Conservation (phyloP, 1,140 invertebrate genomes). For the Nomia melanderi region DNA sequence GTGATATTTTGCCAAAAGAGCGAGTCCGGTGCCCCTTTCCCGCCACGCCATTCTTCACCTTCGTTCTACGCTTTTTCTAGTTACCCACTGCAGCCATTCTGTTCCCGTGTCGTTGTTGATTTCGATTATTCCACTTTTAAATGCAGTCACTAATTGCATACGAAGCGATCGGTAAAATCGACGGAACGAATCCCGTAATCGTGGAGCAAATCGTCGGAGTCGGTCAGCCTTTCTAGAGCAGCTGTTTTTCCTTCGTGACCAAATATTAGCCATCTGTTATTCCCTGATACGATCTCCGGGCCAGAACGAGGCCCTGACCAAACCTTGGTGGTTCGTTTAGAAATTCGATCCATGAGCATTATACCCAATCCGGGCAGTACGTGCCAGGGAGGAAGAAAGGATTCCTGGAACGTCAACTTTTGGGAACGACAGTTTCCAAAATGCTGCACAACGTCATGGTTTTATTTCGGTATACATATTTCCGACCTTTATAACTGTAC, state of each 20-base stretch:
- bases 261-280: constrained; percentile 39
- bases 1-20: constrained; percentile 52
- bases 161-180: neutral
- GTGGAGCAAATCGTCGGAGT: neutral
- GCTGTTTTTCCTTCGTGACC: neutral
- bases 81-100: neutral
- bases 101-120: neutral
- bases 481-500: too few relatives aligned
- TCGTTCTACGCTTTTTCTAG: neutral
- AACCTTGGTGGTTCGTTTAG: constrained; percentile 64
- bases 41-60: neutral
- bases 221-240: neutral
- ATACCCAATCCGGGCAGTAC: constrained; percentile 27
- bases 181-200: neutral
- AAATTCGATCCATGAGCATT: constrained; percentile 71
- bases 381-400: constrained; percentile 3
- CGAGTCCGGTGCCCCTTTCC: constrained; percentile 18
- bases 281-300: constrained; percentile 8
- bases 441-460: neutral
- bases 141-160: constrained; percentile 14
- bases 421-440: neutral
- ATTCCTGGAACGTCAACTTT: constrained; percentile 26
- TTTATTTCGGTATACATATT: too few relatives aligned
- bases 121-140: constrained; percentile 5
- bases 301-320: constrained; percentile 8